Percentiles rank a stretch among this genome's conserved stretches.
These are phyloP conservation scores for Dreissena polymorpha DNA, from an alignment of 1,140 invertebrate genomes.

Conservation along the genomic window DNA sequence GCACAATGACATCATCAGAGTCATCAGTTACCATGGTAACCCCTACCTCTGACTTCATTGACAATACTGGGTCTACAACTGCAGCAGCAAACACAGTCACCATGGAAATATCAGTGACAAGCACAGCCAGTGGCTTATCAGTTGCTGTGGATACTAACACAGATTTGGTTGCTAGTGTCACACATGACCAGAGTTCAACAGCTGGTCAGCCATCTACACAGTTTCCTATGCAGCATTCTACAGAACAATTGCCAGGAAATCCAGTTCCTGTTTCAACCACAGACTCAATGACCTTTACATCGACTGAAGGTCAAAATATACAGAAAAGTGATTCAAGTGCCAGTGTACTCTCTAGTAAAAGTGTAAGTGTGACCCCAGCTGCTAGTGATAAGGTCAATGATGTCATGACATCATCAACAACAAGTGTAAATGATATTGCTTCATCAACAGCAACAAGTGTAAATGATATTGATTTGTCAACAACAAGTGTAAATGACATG, in stretches of 20 bases:
- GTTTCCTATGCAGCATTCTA: conserved; percentile 52
- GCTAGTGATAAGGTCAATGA: neutral
- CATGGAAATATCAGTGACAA: neutral
- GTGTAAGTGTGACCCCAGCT: neutral
- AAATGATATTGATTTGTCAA: too few relatives aligned
- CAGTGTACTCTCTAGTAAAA: too few relatives aligned
- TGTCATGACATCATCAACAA: neutral
- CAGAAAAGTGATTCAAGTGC: too few relatives aligned
- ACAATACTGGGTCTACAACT: neutral
- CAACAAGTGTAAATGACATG: too few relatives aligned
- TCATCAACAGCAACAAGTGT: too few relatives aligned
- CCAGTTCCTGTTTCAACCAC: conserved; percentile 35
- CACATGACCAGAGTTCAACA: conserved; percentile 2
- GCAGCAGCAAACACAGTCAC: neutral
- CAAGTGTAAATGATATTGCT: too few relatives aligned
- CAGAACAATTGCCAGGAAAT: conserved; percentile 19
- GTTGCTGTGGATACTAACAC: neutral
- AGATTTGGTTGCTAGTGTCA: neutral
- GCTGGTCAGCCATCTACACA: conserved; percentile 21
- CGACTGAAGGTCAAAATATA: neutral
- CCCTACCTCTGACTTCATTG: neutral
- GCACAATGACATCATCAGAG: neutral
- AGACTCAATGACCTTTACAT: conserved; percentile 9
- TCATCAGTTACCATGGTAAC: conserved; percentile 15
- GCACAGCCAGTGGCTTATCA: neutral